Evolutionary conservation across 2,888 invertebrate genomes (phyloP).

Genomic region (Tachystola acroxantha): DNA sequence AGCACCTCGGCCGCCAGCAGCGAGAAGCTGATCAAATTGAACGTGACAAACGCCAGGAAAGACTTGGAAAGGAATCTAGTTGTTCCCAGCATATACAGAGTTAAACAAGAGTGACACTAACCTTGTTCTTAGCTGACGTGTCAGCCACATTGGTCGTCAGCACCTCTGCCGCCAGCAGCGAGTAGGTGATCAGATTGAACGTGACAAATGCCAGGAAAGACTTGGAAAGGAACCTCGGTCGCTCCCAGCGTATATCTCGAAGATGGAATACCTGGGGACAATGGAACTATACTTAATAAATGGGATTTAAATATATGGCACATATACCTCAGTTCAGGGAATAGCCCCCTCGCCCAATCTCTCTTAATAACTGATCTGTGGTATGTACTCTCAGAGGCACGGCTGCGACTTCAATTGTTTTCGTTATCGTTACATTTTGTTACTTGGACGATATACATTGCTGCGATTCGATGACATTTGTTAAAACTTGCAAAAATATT

Average conservation of each 20-base stretch:
- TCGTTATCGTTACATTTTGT: too few species aligned
- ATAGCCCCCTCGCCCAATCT: too few species aligned
- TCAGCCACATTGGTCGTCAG: slow-evolving; percentile 76
- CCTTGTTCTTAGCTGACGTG: slow-evolving; percentile 73
- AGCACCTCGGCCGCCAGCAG: slow-evolving; percentile 86
- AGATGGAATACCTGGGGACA: slow-evolving; percentile 90
- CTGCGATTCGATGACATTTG: too few species aligned
- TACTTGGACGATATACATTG: too few species aligned
- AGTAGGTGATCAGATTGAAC: slow-evolving; percentile 93
- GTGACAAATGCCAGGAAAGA: slow-evolving; percentile 93
- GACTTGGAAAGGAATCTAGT: slow-evolving; percentile 94
- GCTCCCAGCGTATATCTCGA: slow-evolving; percentile 91
- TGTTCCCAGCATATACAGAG: slow-evolving; percentile 93
- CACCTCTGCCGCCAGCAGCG: slow-evolving; percentile 87
- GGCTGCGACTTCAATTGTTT: too few species aligned
- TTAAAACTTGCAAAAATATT: too few species aligned
- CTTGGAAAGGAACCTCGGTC: slow-evolving; percentile 93
- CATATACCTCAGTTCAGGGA: not conserved
- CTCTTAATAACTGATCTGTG: too few species aligned
- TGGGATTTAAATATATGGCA: too few species aligned
- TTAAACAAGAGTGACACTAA: too few species aligned
- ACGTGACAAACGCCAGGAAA: slow-evolving; percentile 91
- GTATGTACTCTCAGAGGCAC: too few species aligned
- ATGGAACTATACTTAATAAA: not conserved
- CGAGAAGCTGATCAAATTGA: slow-evolving; percentile 93